These are phyloP conservation scores for Eueremaeus valkanovi DNA, from an alignment of 2,888 invertebrate genomes.

Conservation along the genomic window DNA sequence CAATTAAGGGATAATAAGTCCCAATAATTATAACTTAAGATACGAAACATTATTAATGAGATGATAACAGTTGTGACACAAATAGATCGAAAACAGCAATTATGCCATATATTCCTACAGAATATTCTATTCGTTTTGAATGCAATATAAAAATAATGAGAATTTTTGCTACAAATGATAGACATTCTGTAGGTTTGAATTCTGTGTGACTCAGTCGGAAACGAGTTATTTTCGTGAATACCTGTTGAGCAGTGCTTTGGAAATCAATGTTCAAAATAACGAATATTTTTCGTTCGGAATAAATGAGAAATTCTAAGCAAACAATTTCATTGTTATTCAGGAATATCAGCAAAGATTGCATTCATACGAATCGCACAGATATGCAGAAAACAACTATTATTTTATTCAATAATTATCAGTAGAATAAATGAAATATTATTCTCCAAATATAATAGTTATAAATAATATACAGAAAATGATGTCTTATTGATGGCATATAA, in stretches of 20 bases:
- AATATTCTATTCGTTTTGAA: not conserved
- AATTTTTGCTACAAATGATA: not conserved
- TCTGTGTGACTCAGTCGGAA: not conserved
- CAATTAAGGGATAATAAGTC: not conserved
- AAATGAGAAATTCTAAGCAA: not conserved
- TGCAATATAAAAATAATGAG: not conserved
- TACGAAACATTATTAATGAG: not conserved
- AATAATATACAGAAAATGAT: too few relatives aligned
- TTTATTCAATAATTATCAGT: too few relatives aligned
- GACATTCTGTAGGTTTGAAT: not conserved
- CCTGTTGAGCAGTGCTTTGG: not conserved
- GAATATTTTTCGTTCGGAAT: not conserved
- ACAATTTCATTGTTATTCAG: not conserved
- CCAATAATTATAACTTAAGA: not conserved
- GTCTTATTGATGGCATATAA: too few relatives aligned
- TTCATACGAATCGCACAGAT: too few relatives aligned
- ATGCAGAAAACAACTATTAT: too few relatives aligned
- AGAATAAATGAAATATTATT: too few relatives aligned
- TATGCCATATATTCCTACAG: not conserved
- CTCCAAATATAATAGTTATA: too few relatives aligned
- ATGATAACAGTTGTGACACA: not conserved
- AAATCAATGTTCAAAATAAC: not conserved
- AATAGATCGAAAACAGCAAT: not conserved
- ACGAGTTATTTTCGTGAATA: not conserved
- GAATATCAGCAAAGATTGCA: too few relatives aligned